A percentile compares a stretch with the other conserved stretches of the same genome.
These are phyloP conservation scores for Pipistrellus kuhlii DNA, from an alignment of 2,797 vertebrate genomes.

Conservation along the genomic window DNA sequence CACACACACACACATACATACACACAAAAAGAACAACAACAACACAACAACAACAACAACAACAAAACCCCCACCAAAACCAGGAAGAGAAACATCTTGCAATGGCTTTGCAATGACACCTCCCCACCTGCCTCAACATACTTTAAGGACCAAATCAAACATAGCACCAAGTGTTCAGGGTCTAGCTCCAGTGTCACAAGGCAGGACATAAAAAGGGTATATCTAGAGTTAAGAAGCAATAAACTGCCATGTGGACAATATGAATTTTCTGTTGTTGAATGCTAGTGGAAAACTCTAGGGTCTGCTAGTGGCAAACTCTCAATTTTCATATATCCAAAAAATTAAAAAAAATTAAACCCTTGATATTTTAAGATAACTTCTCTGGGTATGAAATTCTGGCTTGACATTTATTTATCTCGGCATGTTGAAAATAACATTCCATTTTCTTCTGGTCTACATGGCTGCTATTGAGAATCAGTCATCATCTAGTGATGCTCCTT, in stretches of 20 bases:
- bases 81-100: neutral
- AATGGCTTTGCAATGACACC: neutral
- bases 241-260: neutral
- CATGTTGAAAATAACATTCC: neutral
- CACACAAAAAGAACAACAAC: no score
- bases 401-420: neutral
- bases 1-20: no score
- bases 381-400: neutral
- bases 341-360: neutral
- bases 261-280: neutral
- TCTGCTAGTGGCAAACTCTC: neutral
- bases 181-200: neutral
- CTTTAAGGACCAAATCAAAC: neutral
- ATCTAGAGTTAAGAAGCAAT: neutral
- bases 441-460: constrained; percentile 10
- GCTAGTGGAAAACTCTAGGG: neutral
- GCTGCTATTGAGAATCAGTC: neutral
- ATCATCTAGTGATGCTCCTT: neutral
- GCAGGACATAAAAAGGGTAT: neutral
- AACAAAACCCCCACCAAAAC: neutral
- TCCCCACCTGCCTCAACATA: neutral
- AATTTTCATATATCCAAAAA: neutral
- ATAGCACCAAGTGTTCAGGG: neutral
- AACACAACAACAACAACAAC: no score
- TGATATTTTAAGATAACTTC: neutral